phyloP scores from a whole-genome alignment of 2,797 vertebrate genomes.

The Melanogrammus aeglefinus region DNA sequence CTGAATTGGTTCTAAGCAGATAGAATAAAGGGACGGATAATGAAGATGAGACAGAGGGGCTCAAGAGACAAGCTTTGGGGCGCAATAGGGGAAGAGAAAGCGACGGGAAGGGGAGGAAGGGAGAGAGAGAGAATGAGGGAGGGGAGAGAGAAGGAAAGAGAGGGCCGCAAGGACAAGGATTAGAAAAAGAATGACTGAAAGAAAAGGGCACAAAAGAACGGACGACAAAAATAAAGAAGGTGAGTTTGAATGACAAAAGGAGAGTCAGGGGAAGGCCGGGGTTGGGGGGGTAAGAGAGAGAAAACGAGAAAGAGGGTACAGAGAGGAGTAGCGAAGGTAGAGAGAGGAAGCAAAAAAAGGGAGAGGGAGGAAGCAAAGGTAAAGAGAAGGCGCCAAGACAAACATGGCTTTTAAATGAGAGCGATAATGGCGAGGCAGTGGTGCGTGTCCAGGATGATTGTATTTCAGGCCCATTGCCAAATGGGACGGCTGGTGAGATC shows the following conservation, averaged over 20 bases:
- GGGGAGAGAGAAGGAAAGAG: slow-evolving; percentile 21
- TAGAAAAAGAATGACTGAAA: not conserved
- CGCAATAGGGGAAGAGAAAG: not conserved
- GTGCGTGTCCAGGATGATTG: slow-evolving; percentile 55
- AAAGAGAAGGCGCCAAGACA: slow-evolving; percentile 45
- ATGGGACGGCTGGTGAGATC: slow-evolving; percentile 35
- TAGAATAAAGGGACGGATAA: slow-evolving; percentile 59
- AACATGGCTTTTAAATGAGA: slow-evolving; percentile 62
- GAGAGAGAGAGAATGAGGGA: slow-evolving; percentile 1
- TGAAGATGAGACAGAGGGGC: slow-evolving; percentile 57
- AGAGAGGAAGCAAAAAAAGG: slow-evolving; percentile 3
- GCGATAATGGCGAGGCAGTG: slow-evolving; percentile 63
- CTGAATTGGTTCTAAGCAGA: slow-evolving; percentile 68
- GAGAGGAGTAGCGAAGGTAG: slow-evolving; percentile 33
- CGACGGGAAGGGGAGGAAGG: not conserved
- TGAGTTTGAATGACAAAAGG: not conserved
- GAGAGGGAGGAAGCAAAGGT: not conserved
- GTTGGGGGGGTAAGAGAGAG: slow-evolving; percentile 32
- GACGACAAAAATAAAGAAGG: slow-evolving; percentile 4
- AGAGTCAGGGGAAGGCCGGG: not conserved
- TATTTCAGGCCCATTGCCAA: slow-evolving; percentile 52
- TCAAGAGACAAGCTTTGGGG: slow-evolving; percentile 20
- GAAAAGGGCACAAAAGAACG: not conserved
- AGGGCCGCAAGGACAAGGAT: not conserved
- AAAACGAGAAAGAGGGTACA: slow-evolving; percentile 18